Percentiles rank a stretch among this genome's conserved stretches.
phyloP scores from a whole-genome alignment of 2,888 invertebrate species.

The Campoletis raptor region DNA sequence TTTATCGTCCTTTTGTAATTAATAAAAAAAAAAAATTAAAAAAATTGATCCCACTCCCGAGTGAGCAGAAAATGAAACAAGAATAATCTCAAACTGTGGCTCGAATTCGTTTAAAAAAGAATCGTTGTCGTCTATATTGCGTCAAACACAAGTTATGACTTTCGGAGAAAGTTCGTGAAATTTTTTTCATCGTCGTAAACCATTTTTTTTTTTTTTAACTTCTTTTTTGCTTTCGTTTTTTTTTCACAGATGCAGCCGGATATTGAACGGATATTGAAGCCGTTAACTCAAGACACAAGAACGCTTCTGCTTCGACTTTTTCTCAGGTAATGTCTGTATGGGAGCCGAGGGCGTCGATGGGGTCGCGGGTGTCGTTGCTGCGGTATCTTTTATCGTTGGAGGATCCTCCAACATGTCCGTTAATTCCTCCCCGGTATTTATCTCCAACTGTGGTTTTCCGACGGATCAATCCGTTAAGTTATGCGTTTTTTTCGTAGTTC shows the following conservation, averaged over 20 bases:
- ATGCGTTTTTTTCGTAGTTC: slow-evolving; percentile 28
- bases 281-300: slow-evolving; percentile 83
- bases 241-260: slow-evolving; percentile 47
- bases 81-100: slow-evolving; percentile 5
- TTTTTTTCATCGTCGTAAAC: slow-evolving; percentile 69
- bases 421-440: slow-evolving; percentile 83
- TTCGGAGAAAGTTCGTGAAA: slow-evolving; percentile 72
- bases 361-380: slow-evolving; percentile 82
- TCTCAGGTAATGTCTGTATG: slow-evolving; percentile 79
- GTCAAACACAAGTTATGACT: slow-evolving; percentile 60
- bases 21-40: background rate
- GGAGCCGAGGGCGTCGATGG: slow-evolving; percentile 82
- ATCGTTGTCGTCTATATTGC: slow-evolving; percentile 15
- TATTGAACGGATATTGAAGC: slow-evolving; percentile 66
- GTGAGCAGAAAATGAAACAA: slow-evolving; percentile 17
- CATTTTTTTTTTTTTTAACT: slow-evolving; percentile 20
- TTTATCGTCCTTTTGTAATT: background rate
- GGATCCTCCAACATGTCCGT: slow-evolving; percentile 84
- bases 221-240: background rate
- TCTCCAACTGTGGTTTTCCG: slow-evolving; percentile 81
- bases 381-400: slow-evolving; percentile 81
- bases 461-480: slow-evolving; percentile 61
- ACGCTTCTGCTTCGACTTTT: slow-evolving; percentile 83
- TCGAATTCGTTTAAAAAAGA: slow-evolving; percentile 7
- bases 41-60: slow-evolving; percentile 20